phyloP scores from a whole-genome alignment of 2,888 invertebrate species.

The Cinara cedri region DNA sequence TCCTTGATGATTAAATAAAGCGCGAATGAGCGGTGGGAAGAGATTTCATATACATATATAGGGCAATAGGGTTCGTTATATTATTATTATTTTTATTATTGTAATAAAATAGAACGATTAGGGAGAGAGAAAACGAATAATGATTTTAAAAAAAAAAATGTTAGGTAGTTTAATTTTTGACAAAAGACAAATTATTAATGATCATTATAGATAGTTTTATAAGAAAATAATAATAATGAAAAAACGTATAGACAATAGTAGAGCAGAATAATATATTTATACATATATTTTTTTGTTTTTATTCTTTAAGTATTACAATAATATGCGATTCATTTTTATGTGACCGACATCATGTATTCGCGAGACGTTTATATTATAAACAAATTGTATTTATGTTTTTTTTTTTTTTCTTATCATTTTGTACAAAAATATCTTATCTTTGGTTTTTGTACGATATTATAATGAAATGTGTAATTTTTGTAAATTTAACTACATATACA shows the following conservation, averaged over 20 bases:
- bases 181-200: constrained; percentile 39
- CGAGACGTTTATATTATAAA: constrained; percentile 30
- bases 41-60: no score
- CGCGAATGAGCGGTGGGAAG: no score
- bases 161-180: constrained; percentile 49
- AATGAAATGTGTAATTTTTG: no score
- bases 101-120: background rate
- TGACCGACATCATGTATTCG: constrained; percentile 21
- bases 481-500: constrained; percentile 43
- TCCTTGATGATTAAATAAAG: no score
- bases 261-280: background rate
- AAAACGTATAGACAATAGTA: constrained; percentile 32
- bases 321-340: background rate
- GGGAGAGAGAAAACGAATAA: constrained; percentile 19
- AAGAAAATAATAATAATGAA: background rate
- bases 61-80: no score
- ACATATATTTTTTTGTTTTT: constrained; percentile 8
- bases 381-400: constrained; percentile 19
- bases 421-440: constrained; percentile 43
- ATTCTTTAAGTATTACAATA: constrained; percentile 38
- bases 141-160: background rate
- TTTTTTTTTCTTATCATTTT: constrained; percentile 23
- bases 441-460: constrained; percentile 47
- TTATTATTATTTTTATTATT: no score
- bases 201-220: constrained; percentile 12